These are phyloP conservation scores for Parazoanthus atlanticus DNA, from an alignment of 92 coral and sea anemone species.

Conservation along the genomic window DNA sequence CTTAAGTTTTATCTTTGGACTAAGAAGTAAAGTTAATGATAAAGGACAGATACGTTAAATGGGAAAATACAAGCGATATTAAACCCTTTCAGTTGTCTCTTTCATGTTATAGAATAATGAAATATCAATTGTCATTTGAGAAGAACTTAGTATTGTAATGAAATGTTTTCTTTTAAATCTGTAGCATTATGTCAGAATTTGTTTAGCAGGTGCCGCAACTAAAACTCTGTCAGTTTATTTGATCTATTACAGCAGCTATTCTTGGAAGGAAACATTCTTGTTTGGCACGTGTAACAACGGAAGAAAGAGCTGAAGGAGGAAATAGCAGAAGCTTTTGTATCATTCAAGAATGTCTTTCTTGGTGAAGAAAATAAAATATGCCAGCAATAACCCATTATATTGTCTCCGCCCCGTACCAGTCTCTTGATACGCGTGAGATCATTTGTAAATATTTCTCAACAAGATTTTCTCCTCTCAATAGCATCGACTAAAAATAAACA, in stretches of 20 bases:
- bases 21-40: not conserved
- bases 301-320: not conserved
- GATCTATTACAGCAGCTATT: not conserved
- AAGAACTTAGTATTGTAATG: not conserved
- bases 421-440: slow-evolving; percentile 1
- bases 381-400: not conserved
- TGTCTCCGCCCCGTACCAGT: not conserved
- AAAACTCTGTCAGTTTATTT: not conserved
- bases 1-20: not conserved
- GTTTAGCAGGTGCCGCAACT: slow-evolving; percentile 20
- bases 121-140: not conserved
- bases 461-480: not conserved
- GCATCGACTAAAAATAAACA: slow-evolving; percentile 22
- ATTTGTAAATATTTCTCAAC: not conserved
- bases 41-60: not conserved
- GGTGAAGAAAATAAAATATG: not conserved
- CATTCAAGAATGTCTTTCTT: not conserved
- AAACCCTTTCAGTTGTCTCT: not conserved
- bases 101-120: not conserved
- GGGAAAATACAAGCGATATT: not conserved
- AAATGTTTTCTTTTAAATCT: not conserved
- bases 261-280: not conserved
- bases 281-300: not conserved
- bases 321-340: not conserved
- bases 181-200: slow-evolving; percentile 24